These are phyloP conservation scores for Anas capensis DNA, from an alignment of 2,797 vertebrate species.

Conservation along the genomic window DNA sequence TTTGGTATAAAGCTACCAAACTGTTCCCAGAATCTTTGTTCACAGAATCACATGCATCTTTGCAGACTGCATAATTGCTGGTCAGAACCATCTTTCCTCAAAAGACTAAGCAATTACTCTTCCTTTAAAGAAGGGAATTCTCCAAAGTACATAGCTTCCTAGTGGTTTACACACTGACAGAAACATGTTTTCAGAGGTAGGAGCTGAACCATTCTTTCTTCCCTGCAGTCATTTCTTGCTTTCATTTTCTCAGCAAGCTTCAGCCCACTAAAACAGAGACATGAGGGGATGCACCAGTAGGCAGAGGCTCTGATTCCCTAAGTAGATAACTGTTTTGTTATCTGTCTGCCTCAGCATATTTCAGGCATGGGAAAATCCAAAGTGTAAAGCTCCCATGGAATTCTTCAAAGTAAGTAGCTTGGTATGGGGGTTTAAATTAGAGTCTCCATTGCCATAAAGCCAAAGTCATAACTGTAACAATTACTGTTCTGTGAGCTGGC, in stretches of 20 bases:
- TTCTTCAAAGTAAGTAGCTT: neutral
- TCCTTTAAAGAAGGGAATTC: neutral
- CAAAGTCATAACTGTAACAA: neutral
- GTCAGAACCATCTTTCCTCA: neutral
- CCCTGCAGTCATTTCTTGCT: neutral
- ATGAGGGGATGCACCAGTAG: rapidly evolving
- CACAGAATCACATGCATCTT: neutral
- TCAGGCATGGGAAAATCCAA: neutral
- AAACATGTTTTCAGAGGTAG: neutral
- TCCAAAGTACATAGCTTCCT: neutral
- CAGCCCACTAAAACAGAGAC: neutral
- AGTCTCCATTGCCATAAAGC: neutral
- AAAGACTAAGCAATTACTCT: neutral
- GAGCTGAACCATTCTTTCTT: neutral
- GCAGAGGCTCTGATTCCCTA: neutral
- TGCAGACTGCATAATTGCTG: neutral
- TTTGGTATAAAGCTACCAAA: neutral
- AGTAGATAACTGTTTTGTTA: neutral
- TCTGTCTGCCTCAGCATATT: neutral
- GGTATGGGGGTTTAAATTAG: neutral
- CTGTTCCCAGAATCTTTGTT: neutral
- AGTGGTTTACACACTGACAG: neutral
- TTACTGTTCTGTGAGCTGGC: neutral
- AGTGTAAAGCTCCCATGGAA: neutral
- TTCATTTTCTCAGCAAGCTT: neutral